Evolutionary conservation across 1,140 invertebrate species (phyloP), one percentile per base, ranked within the genome.

Genomic region (Samia ricini): DNA sequence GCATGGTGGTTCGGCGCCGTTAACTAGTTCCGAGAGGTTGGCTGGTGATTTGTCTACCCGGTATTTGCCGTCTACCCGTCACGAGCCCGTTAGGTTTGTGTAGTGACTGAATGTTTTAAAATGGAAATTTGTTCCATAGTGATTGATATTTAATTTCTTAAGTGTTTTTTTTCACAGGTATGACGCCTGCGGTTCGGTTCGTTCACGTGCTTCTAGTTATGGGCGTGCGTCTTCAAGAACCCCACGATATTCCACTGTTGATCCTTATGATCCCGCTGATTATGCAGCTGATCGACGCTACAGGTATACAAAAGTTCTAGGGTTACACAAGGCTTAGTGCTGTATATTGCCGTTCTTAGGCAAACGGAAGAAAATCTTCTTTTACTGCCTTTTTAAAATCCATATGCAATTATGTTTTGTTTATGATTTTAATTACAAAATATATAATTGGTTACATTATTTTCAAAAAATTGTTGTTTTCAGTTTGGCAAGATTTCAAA

Each of bases 1-100:
- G 72, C 95, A 95, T 74, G 93, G 92, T 42, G 83, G 85, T 7
- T 73, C 81, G 0, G 74, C 79, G n/a, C 74, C 86, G 22, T 59
- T 81, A 29, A 67, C 79, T 24, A 76, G 84, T 21, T 66, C 79
- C 5, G 88, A 90, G 62, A 61, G 81, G 23, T 70, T 85, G 42
- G 66, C 67, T n/a, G 74, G 74, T 22, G 89, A 89, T 23, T 21
- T 79, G 18, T 59, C 76, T 5, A 64, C 76, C 8, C 78, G 85
- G 7, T 89, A 83, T 60, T 22, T 82, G 55, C 72, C 79, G 10
- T 58, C 79, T 6, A 57, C 82, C 2, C 74, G 85, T 36, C 85
- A 89, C 63, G 84, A 87, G 18, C 68, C 80, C 5, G 56, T 83
- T 23, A 69, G 86, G 86, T 89, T 26, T 19, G 68, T 69, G 42